Evolutionary conservation across 2,113 vertebrate genomes (phyloP).

Genomic region (Antechinus stuartii): DNA sequence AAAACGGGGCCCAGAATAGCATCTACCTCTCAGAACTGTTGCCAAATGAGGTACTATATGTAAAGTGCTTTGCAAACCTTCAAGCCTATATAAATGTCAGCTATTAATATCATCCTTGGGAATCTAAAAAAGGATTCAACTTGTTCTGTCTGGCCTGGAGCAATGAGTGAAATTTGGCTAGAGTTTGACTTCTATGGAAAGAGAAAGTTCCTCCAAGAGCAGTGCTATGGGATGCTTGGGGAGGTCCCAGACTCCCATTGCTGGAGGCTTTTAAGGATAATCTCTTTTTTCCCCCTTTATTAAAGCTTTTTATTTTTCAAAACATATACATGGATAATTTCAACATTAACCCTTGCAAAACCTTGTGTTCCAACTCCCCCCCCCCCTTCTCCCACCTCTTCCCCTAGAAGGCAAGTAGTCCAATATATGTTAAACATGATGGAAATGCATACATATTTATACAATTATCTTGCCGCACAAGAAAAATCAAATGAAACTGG

Average conservation of each 20-base stretch:
- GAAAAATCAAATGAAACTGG: no score
- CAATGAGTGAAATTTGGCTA: not conserved
- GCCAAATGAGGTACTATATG: slow-evolving; percentile 23
- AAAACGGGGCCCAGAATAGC: slow-evolving; percentile 10
- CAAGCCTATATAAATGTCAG: not conserved
- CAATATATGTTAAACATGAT: no score
- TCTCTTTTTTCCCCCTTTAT: not conserved
- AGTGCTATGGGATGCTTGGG: not conserved
- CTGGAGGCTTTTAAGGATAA: not conserved
- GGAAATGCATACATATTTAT: no score
- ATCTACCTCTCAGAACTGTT: slow-evolving; percentile 26
- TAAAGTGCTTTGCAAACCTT: slow-evolving; percentile 22
- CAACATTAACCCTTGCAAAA: no score
- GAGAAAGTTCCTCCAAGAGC: not conserved
- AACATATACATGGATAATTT: no score
- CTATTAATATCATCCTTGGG: not conserved
- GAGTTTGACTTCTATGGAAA: not conserved
- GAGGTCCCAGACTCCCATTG: not conserved
- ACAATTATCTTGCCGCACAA: no score
- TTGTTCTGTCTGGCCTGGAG: not conserved
- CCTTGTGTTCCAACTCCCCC: no score
- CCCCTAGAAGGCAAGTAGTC: no score
- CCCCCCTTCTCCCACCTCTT: no score
- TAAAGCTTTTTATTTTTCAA: no score
- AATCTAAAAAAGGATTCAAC: not conserved